Evolutionary conservation across 2,113 vertebrate species (phyloP).

Genomic region (Rynchops niger): DNA sequence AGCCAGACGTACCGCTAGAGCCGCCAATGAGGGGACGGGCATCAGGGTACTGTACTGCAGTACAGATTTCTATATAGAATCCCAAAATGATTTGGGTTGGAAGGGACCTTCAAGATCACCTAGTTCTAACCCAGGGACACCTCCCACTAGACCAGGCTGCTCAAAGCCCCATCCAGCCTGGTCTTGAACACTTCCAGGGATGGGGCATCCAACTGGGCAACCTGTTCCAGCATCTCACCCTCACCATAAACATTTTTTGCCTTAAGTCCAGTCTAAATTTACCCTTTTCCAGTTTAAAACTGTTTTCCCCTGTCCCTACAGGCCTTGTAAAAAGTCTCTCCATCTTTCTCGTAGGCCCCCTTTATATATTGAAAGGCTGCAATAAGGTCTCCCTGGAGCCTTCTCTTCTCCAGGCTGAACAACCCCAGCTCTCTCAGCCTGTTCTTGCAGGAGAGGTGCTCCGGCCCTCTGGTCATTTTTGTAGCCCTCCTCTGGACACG

Average conservation of each 20-base stretch:
- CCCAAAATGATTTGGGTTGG: no score
- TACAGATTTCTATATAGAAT: background rate
- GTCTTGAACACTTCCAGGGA: background rate
- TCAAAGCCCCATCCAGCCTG: background rate
- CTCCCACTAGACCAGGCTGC: background rate
- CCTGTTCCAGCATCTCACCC: background rate
- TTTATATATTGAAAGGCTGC: background rate
- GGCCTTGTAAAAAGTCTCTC: background rate
- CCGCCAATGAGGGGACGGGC: rapidly evolving
- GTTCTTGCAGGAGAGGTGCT: background rate
- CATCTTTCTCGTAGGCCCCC: background rate
- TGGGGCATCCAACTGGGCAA: background rate
- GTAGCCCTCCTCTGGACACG: rapidly evolving
- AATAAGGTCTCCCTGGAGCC: background rate
- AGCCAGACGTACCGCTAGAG: background rate
- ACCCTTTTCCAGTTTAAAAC: background rate
- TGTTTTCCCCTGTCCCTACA: no score
- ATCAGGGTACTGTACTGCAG: no score
- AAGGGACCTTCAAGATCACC: background rate
- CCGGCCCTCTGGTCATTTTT: background rate
- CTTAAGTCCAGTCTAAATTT: background rate
- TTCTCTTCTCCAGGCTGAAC: background rate
- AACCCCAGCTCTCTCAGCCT: background rate
- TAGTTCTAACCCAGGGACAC: background rate
- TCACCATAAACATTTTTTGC: background rate